phyloP scores from a whole-genome alignment of 2,797 vertebrate genomes.

The Bryconaethiops microstoma region DNA sequence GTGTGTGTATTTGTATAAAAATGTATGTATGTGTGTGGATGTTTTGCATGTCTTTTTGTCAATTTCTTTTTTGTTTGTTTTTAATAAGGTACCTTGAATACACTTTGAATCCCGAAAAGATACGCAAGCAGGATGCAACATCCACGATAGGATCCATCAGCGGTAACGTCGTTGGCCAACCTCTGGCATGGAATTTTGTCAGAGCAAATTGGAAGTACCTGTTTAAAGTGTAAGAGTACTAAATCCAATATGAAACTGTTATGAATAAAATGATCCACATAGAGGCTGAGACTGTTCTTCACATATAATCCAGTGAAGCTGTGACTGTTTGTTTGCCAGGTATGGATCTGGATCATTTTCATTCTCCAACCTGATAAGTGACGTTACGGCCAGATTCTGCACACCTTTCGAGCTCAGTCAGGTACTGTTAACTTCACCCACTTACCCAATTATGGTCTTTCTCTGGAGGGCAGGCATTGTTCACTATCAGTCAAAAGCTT shows the following conservation, averaged over 20 bases:
- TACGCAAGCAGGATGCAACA: slow-evolving; percentile 90
- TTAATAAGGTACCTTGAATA: slow-evolving; percentile 86
- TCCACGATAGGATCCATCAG: slow-evolving; percentile 84
- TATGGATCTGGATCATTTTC: slow-evolving; percentile 87
- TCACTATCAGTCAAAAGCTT: no score
- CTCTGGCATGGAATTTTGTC: slow-evolving; percentile 91
- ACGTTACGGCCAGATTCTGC: slow-evolving; percentile 82
- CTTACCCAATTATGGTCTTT: no score
- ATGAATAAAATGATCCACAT: not conserved
- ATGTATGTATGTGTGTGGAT: not conserved
- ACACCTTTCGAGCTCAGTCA: slow-evolving; percentile 84
- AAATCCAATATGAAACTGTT: not conserved
- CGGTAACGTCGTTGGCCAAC: slow-evolving; percentile 83
- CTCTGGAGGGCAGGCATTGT: no score
- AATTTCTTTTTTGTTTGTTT: not conserved
- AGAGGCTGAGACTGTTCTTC: not conserved
- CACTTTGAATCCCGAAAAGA: slow-evolving; percentile 79
- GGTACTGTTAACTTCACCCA: slow-evolving; percentile 70
- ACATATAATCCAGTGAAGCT: not conserved
- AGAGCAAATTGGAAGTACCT: slow-evolving; percentile 80
- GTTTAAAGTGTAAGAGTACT: slow-evolving; percentile 82
- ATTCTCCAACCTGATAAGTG: slow-evolving; percentile 80
- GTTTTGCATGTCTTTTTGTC: not conserved
- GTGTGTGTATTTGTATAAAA: no score
- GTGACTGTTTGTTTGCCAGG: slow-evolving; percentile 65